Conservation (phyloP, 2,888 invertebrate species). For the Drosophila pegasa region DNA sequence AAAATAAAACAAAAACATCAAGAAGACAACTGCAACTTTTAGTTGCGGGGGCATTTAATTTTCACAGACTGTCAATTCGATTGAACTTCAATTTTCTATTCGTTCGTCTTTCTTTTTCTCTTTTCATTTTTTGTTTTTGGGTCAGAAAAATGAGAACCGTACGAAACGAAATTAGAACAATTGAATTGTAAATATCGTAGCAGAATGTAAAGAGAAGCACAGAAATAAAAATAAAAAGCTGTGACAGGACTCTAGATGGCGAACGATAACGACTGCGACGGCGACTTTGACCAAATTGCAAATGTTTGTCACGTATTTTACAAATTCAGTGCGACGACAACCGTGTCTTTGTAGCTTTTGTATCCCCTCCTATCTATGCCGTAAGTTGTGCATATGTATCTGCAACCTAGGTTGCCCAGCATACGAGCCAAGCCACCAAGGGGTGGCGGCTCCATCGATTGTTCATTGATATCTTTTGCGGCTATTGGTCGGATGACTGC, state of each 20-base stretch:
- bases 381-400: slow-evolving; percentile 59
- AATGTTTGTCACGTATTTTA: slow-evolving; percentile 80
- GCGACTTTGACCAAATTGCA: slow-evolving; percentile 64
- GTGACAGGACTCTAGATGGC: slow-evolving; percentile 16
- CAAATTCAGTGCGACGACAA: slow-evolving; percentile 78
- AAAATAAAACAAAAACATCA: slow-evolving; percentile 5
- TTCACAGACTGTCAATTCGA: slow-evolving; percentile 70
- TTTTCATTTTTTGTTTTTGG: slow-evolving; percentile 12
- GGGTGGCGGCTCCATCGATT: slow-evolving; percentile 59
- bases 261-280: slow-evolving; percentile 39
- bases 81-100: slow-evolving; percentile 61
- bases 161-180: slow-evolving; percentile 75
- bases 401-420: slow-evolving; percentile 35
- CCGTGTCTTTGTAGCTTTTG: slow-evolving; percentile 51
- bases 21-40: slow-evolving; percentile 20
- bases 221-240: slow-evolving; percentile 5
- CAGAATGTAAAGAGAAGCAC: slow-evolving; percentile 35
- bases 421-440: background rate
- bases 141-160: slow-evolving; percentile 41
- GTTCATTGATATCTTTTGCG: slow-evolving; percentile 74
- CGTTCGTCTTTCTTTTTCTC: background rate
- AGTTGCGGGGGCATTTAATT: slow-evolving; percentile 61
- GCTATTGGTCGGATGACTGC: slow-evolving; percentile 37
- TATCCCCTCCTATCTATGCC: slow-evolving; percentile 40
- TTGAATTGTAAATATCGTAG: slow-evolving; percentile 76